These are phyloP conservation scores for Leptodactylus fuscus DNA, from an alignment of 2,113 vertebrate genomes.

Conservation along the genomic window DNA sequence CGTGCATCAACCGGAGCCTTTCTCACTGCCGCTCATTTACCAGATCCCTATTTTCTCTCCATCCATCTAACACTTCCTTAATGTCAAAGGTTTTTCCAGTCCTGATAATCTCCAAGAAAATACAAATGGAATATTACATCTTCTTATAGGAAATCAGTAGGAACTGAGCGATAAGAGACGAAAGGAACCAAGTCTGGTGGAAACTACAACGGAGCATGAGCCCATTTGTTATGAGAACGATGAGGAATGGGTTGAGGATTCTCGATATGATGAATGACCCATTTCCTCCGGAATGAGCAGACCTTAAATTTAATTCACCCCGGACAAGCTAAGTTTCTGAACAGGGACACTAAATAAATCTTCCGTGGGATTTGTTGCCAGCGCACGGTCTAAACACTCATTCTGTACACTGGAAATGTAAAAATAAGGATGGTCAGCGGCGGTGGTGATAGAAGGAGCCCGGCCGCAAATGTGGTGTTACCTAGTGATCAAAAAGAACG, in stretches of 20 bases:
- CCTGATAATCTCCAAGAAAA: neutral
- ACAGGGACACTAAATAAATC: conserved; percentile 55
- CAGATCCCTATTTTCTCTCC: neutral
- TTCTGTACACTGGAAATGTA: neutral
- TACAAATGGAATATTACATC: neutral
- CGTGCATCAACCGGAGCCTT: neutral
- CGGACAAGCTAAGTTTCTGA: conserved; percentile 49
- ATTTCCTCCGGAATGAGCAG: conserved; percentile 41
- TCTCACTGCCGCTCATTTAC: neutral
- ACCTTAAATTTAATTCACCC: conserved; percentile 55
- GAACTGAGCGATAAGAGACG: neutral
- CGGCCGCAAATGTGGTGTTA: neutral
- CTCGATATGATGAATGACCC: conserved; percentile 28
- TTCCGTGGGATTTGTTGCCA: neutral
- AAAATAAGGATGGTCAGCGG: neutral
- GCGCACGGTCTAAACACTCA: neutral
- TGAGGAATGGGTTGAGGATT: conserved; percentile 32
- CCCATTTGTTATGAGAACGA: conserved; percentile 25
- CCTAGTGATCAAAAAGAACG: too few species aligned
- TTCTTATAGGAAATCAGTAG: neutral
- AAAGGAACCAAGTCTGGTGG: neutral
- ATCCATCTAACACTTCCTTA: neutral
- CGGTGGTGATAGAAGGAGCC: neutral
- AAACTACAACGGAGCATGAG: neutral
- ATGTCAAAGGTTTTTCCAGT: neutral